A percentile compares a stretch with the other conserved stretches of the same genome.
Conservation (phyloP, 2,113 vertebrate genomes). For the Phasianus colchicus region DNA sequence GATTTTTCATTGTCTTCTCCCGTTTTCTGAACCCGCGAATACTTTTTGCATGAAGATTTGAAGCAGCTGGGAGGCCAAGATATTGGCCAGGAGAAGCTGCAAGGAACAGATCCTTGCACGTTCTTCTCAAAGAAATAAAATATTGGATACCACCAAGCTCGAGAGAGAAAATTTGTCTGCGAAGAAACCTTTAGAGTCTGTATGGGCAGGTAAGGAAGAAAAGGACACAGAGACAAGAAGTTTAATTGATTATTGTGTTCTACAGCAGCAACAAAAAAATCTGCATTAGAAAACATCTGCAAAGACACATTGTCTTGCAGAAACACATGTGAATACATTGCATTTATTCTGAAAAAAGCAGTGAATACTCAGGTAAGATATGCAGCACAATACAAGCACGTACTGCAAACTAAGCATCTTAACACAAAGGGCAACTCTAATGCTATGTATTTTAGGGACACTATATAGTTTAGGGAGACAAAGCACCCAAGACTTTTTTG, state of each 20-base stretch:
- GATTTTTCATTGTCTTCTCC: constrained; percentile 85
- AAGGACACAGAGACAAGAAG: background rate
- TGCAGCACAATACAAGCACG: background rate
- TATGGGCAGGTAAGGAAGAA: background rate
- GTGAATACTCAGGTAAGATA: rapidly evolving
- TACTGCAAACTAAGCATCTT: background rate
- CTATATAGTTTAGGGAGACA: too few relatives aligned
- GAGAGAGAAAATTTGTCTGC: constrained; percentile 92
- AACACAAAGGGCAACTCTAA: background rate
- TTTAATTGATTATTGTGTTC: background rate
- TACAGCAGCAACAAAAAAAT: too few relatives aligned
- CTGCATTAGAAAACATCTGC: background rate
- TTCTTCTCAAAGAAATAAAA: constrained; percentile 97
- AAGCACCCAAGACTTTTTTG: background rate
- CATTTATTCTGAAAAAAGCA: background rate
- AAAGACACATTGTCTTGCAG: background rate
- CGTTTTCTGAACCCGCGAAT: constrained; percentile 92
- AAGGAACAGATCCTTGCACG: constrained; percentile 91
- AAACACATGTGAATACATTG: background rate
- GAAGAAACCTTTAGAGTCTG: constrained; percentile 92
- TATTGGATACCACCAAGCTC: constrained; percentile 97
- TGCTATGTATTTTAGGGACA: too few relatives aligned
- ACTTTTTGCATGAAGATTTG: constrained; percentile 95
- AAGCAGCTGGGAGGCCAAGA: constrained; percentile 94
- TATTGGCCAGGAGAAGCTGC: constrained; percentile 92